Evolutionary conservation across 2,113 vertebrate genomes (phyloP).

Genomic region (Columba janthina): DNA sequence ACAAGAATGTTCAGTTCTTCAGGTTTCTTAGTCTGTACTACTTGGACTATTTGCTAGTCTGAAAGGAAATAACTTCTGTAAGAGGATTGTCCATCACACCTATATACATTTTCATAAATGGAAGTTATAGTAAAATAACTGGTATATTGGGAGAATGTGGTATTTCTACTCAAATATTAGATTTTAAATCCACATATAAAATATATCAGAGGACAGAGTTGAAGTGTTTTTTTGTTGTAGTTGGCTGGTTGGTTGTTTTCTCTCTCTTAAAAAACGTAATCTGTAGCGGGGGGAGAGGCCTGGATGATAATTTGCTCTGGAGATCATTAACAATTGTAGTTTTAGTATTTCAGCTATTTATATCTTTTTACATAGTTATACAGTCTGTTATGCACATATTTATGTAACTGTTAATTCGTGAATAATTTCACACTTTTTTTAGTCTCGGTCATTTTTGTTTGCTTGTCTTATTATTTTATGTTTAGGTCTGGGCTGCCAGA

Average conservation of each 20-base stretch:
- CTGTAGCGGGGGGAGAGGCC: background rate
- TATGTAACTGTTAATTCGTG: background rate
- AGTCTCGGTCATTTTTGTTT: background rate
- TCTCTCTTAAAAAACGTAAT: background rate
- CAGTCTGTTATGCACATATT: background rate
- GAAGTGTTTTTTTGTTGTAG: background rate
- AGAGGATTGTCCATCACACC: background rate
- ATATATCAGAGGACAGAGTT: background rate
- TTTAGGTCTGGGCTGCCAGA: background rate
- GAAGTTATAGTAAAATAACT: background rate
- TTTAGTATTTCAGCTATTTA: background rate
- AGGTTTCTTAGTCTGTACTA: background rate
- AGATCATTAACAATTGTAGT: background rate
- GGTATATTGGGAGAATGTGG: background rate
- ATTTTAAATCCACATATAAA: background rate
- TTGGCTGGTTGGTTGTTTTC: background rate
- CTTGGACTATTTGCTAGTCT: background rate
- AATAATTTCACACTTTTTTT: background rate
- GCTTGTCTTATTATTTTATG: background rate
- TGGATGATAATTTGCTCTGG: background rate
- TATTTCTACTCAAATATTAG: background rate
- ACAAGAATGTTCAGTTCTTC: background rate
- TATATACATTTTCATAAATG: background rate
- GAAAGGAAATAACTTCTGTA: background rate
- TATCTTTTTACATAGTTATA: background rate